Evolutionary conservation across 2,113 vertebrate species (phyloP), one percentile per base, ranked within the genome.

Genomic region (Mixornis gularis): DNA sequence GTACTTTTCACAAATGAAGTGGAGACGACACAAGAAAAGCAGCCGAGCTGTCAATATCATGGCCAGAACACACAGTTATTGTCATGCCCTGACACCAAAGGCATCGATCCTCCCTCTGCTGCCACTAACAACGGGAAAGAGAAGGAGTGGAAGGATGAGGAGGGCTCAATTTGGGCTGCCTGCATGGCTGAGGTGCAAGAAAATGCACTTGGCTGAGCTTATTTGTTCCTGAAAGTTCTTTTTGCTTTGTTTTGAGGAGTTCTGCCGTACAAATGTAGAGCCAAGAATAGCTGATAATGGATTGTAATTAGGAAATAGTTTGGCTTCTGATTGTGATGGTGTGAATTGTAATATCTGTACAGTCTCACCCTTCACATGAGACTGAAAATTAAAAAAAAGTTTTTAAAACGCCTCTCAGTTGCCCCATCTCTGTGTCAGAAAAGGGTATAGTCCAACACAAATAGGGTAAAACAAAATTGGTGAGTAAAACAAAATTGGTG

Each of bases 1-100:
- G 96, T 36, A 92, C 96, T 97, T 97, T 83, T 94, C 95, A 92
- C 95, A 96, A 96, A 95, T 83, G 87, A 97, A 71, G 86, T 65
- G 41, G 29, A 89, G 79, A 91, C 59, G n/a, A 71, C 60, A 48
- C 55, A 36, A 78, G 87, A 78, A 60, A 63, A 86, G 85, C 88
- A 96, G 94, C 90, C 41, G 17, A 68, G 91, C 95, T 92, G 95
- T 94, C 94, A 80, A 97, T 96, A 96, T 43, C 87, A 38, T 19
- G 60, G 63, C 87, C 90, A 63, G 92, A 93, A 82, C 6, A n/a
- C 89, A 26, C 81, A 83, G 73, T 86, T 55, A 68, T 92, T 94
- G 90, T 83, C 62, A 44, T 48, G 60, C 70, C 49, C 53, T 76
- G 83, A 90, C 94, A 96, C 91, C 68, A 27, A 82, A 80, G 82